phyloP scores from a whole-genome alignment of 2,888 invertebrate genomes.

The Euphydryas editha region DNA sequence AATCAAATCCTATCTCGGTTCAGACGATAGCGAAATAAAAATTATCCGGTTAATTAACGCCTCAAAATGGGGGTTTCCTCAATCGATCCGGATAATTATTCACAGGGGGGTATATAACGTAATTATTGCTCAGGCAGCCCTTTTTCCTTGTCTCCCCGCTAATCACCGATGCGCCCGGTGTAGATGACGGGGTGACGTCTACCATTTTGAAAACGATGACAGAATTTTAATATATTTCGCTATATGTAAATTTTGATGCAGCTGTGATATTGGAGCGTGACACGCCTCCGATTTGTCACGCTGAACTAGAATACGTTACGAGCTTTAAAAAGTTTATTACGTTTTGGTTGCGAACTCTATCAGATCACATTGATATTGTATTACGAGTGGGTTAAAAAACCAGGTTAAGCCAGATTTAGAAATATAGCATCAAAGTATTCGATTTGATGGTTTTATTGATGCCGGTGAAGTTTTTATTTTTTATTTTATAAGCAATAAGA shows the following conservation, averaged over 20 bases:
- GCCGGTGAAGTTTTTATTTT: no score
- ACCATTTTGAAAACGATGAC: conserved; percentile 74
- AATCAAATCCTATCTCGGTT: conserved; percentile 16
- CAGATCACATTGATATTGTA: no score
- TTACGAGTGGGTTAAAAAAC: no score
- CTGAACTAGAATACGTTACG: conserved; percentile 22
- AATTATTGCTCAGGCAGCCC: conserved; percentile 56
- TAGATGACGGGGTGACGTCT: conserved; percentile 70
- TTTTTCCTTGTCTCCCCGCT: conserved; percentile 78
- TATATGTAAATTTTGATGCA: conserved; percentile 76
- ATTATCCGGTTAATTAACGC: conserved; percentile 75
- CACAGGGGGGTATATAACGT: conserved; percentile 70
- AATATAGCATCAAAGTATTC: no score
- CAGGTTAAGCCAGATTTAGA: no score
- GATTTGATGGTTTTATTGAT: no score
- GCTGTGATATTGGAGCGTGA: conserved; percentile 53
- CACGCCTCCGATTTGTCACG: conserved; percentile 48
- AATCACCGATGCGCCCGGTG: conserved; percentile 79
- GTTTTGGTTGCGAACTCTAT: no score
- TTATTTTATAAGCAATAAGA: no score
- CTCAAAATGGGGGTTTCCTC: conserved; percentile 74
- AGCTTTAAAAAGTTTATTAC: conserved; percentile 21
- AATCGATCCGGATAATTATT: conserved; percentile 82
- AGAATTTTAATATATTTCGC: conserved; percentile 82
- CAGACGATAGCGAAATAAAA: conserved; percentile 54